Evolutionary conservation across 1,140 invertebrate genomes (phyloP).

Genomic region (Oedothorax gibbosus): DNA sequence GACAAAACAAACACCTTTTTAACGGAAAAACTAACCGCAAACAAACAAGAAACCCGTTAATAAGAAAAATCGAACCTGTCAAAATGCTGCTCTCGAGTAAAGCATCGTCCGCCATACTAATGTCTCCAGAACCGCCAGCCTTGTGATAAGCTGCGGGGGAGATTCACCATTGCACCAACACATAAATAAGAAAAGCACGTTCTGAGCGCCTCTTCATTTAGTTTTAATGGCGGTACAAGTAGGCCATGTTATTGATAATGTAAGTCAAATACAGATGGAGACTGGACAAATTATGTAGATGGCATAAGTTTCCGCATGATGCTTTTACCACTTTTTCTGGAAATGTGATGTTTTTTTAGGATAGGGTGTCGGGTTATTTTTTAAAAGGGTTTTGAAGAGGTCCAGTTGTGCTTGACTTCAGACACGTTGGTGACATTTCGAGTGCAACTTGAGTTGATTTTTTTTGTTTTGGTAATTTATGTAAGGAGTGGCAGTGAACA

Average conservation of each 20-base stretch:
- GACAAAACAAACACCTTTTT: neutral
- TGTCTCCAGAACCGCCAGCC: conserved; percentile 21
- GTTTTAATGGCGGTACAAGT: conserved; percentile 36
- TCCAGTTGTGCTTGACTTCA: too few relatives aligned
- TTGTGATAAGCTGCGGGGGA: conserved; percentile 28
- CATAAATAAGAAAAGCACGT: conserved; percentile 37
- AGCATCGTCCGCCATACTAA: conserved; percentile 27
- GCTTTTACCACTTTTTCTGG: too few relatives aligned
- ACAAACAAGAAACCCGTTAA: neutral
- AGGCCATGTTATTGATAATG: conserved; percentile 37
- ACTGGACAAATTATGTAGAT: conserved; percentile 32
- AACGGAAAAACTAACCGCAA: neutral
- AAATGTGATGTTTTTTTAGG: too few relatives aligned
- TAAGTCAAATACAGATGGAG: conserved; percentile 17
- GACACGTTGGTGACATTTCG: too few relatives aligned
- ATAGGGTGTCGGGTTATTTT: too few relatives aligned
- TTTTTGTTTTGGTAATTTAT: too few relatives aligned
- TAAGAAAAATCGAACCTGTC: neutral
- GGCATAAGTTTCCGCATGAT: too few relatives aligned
- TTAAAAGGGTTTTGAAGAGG: too few relatives aligned
- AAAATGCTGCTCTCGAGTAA: neutral
- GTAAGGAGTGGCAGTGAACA: too few relatives aligned
- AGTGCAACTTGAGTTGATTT: too few relatives aligned
- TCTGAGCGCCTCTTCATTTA: conserved; percentile 18
- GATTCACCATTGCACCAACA: conserved; percentile 3